Base-by-base conservation (phyloP, 2,113 vertebrate species). In the Cavia aperea region DNA sequence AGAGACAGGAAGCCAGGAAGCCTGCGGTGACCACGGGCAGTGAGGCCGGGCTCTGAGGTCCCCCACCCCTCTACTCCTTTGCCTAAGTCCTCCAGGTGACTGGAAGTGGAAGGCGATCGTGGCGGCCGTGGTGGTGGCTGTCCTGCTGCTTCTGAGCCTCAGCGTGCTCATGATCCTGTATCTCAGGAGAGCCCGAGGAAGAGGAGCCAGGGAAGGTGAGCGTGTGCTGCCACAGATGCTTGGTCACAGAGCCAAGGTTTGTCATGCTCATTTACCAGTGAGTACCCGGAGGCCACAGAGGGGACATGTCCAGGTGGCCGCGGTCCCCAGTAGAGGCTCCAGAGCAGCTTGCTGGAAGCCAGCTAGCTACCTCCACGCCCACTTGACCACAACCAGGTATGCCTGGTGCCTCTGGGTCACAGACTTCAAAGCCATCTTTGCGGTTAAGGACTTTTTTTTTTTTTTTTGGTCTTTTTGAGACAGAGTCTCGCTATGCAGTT, bases 121-220 rank as follows among this genome's bases (percentile, higher is more conserved):
- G 0, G 29, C 90, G 1, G n/a, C 63, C 0, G 31, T 65, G 33
- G 15, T 58, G 51, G 92, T 96, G 77, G 65, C 90, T 5, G 0
- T 93, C 36, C 83, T 97, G 86, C 58, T 97, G 8, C 1, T 96
- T 19, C 82, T 97, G 1, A 29, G 29, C 16, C 2, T 97, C 0
- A 0, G 2, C 11, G 0, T n/a, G 85, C 5, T 1, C 1, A 0
- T 8, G 3, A 18, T 1, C 2, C 60, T 96, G 46, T 82, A 9
- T 1, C 1, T 97, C 72, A 60, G 60, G 93, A 15, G 60, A 82
- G 26, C 0, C 81, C 72, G 0, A 58, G 62, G 85, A 58, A 58
- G 85, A 36, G 81, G 62, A 62, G 10, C 7, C 3, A 3, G 14
- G 9, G 7, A 39, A 95, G 97, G 97, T 97, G 96, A 0, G 95